These are phyloP conservation scores for Thalassoma bifasciatum DNA, from an alignment of 2,113 vertebrate genomes.

Conservation along the genomic window DNA sequence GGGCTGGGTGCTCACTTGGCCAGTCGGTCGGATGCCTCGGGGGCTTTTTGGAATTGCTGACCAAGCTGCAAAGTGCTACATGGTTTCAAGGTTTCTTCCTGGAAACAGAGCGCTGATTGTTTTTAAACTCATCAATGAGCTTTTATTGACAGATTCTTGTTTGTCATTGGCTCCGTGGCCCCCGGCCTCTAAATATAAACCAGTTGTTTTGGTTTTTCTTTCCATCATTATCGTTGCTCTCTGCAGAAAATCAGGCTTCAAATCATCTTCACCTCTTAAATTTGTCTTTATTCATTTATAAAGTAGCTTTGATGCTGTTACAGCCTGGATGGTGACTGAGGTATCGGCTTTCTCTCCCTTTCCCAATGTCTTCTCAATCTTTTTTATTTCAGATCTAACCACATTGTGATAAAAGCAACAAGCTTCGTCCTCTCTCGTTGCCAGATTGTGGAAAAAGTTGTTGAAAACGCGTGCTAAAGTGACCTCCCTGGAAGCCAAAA, in stretches of 20 bases:
- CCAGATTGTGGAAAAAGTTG: too few species aligned
- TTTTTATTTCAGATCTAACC: too few species aligned
- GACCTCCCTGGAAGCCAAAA: too few species aligned
- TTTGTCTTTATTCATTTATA: too few species aligned
- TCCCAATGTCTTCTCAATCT: too few species aligned
- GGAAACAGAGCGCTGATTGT: constrained; percentile 51
- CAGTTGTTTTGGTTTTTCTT: neutral
- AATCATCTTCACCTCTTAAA: neutral
- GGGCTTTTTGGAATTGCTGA: constrained; percentile 61
- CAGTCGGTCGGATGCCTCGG: constrained; percentile 55
- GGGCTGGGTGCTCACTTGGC: constrained; percentile 69
- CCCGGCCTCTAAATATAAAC: constrained; percentile 7
- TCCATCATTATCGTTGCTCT: neutral
- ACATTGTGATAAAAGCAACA: too few species aligned
- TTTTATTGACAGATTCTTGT: neutral
- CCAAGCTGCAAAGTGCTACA: constrained; percentile 39
- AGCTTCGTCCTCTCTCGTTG: too few species aligned
- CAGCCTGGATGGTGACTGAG: too few species aligned
- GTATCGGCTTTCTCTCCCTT: too few species aligned
- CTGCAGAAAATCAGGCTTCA: neutral
- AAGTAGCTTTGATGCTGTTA: too few species aligned
- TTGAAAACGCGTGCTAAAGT: too few species aligned
- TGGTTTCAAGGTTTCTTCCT: constrained; percentile 50
- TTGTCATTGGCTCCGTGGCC: neutral
- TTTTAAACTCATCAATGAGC: constrained; percentile 20